Base-by-base conservation (phyloP, 2,113 vertebrate genomes). In the Hiodon alosoides region DNA sequence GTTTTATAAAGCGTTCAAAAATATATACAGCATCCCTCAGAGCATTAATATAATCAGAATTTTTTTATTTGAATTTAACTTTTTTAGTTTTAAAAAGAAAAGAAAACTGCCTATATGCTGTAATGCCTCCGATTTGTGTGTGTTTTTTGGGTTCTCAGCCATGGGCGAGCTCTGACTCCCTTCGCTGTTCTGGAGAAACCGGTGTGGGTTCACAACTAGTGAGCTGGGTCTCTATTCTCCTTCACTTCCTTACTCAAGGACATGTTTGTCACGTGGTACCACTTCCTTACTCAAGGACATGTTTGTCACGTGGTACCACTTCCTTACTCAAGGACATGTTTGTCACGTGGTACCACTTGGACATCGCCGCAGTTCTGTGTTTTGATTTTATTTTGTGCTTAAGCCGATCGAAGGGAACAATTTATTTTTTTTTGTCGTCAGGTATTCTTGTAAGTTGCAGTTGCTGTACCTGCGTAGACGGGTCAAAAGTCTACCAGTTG, bases 401-500 rank as follows among this genome's bases (percentile, higher is more conserved):
- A 92, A 87, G 87, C 91, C 81, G 91, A 90, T 94, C 93, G 93
- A 95, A 94, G 93, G 93, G 93, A 94, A 93, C 93, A 93, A 93
- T 90, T 86, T 88, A 85, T 89, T 74, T 84, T 77, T 77, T 87
- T 83, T 83, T 83, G 31, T 31, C 2, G 31, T 79, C 73, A 76
- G 80, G 88, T 91, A 78, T 84, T 88, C 83, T 60, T 87, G 81
- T 72, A 55, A 87, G 81, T 85, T 85, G 83, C 81, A 86, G 81
- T 81, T 85, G 85, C 81, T 80, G 79, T 81, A 82, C 80, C 80
- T 0, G 78, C 75, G 81, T 79, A 77, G 73, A 57, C 59, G 81
- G 87, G 79, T 88, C 84, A 82, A 82, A 76, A 83, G 86, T 86
- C 89, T 89, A 85, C 82, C 84, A 82, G 76, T 81, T 89, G 78